phyloP scores from a whole-genome alignment of 2,888 invertebrate species.

The Cephus spinipes region DNA sequence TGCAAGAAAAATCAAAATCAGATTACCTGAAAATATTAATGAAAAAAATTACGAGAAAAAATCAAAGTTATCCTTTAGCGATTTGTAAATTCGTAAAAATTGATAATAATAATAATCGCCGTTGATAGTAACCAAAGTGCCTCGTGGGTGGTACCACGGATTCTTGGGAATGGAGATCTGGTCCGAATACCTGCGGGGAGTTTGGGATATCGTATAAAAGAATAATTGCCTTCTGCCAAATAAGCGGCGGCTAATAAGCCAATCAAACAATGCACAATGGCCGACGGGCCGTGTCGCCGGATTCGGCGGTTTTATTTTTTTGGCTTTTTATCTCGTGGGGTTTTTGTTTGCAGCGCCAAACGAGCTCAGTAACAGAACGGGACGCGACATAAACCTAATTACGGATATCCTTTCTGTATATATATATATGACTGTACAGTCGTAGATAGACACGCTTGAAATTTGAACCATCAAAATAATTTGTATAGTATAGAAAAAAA shows the following conservation, averaged over 20 bases:
- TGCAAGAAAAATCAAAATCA: too few species aligned
- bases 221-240: constrained; percentile 3
- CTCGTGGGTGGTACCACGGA: not conserved
- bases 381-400: not conserved
- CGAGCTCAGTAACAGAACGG: not conserved
- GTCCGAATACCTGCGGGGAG: not conserved
- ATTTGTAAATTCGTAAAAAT: not conserved
- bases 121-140: not conserved
- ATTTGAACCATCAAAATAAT: not conserved
- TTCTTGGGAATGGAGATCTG: not conserved
- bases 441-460: not conserved
- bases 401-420: not conserved
- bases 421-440: not conserved
- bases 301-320: not conserved
- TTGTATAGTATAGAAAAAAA: not conserved
- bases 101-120: not conserved
- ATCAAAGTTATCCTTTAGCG: too few species aligned
- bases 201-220: not conserved
- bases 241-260: constrained; percentile 3
- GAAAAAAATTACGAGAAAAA: too few species aligned
- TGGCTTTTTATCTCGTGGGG: not conserved
- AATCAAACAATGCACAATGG: constrained; percentile 1
- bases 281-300: not conserved
- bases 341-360: not conserved
- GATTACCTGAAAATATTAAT: too few species aligned